A percentile compares a stretch with the other conserved stretches of the same genome.
Conservation (phyloP, 2,113 vertebrate genomes). For the Paraplagusia blochii region DNA sequence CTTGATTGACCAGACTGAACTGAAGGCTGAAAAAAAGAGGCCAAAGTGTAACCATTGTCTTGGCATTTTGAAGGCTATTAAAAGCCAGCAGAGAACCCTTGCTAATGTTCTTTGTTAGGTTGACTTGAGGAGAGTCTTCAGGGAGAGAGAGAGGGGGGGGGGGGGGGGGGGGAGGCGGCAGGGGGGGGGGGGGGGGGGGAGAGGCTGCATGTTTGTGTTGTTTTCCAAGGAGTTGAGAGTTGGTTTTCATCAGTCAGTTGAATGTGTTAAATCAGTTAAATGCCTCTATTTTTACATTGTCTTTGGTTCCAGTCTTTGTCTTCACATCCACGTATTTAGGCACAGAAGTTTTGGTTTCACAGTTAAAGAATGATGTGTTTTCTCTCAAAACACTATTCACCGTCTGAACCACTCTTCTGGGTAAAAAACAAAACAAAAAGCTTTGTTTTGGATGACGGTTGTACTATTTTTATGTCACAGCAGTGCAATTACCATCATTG, state of each 20-base stretch:
- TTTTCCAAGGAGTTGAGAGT: slow-evolving; percentile 10
- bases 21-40: slow-evolving; percentile 19
- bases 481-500: slow-evolving; percentile 63
- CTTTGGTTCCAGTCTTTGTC: slow-evolving; percentile 23
- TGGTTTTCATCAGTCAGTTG: slow-evolving; percentile 18
- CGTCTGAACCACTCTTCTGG: slow-evolving; percentile 38
- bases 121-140: slow-evolving; percentile 3
- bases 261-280: slow-evolving; percentile 8
- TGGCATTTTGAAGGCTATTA: slow-evolving; percentile 42
- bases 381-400: slow-evolving; percentile 53
- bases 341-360: slow-evolving; percentile 21
- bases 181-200: background rate
- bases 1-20: too few species aligned
- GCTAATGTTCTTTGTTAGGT: slow-evolving; percentile 19
- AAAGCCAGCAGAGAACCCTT: slow-evolving; percentile 28
- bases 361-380: slow-evolving; percentile 29
- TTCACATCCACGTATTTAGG: slow-evolving; percentile 20
- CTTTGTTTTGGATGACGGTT: slow-evolving; percentile 42
- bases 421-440: slow-evolving; percentile 58
- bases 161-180: background rate
- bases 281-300: slow-evolving; percentile 4
- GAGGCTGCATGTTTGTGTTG: background rate
- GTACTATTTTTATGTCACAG: slow-evolving; percentile 63
- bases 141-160: background rate
- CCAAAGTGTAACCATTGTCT: slow-evolving; percentile 32